phyloP scores from a whole-genome alignment of 2,888 invertebrate species.

The Lymantria monacha region DNA sequence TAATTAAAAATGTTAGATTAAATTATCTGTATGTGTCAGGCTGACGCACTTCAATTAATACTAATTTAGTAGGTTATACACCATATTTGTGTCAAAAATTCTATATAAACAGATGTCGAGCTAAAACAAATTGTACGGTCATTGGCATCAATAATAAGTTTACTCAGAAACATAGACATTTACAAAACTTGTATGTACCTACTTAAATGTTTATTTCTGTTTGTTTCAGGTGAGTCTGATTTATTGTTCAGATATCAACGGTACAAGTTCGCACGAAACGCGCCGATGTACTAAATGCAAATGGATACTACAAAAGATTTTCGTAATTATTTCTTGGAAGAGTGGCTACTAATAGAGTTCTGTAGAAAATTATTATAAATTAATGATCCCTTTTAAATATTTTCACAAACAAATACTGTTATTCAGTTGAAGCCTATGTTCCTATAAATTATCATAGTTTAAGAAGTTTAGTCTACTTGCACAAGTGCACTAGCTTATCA shows the following conservation, averaged over 20 bases:
- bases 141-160: slow-evolving; percentile 47
- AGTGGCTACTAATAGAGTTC: neutral
- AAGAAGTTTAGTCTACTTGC: slow-evolving; percentile 29
- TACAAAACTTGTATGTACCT: slow-evolving; percentile 23
- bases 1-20: neutral
- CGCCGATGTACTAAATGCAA: neutral
- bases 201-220: slow-evolving; percentile 29
- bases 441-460: no score
- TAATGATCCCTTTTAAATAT: no score
- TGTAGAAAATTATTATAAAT: neutral
- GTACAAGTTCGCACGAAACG: slow-evolving; percentile 29
- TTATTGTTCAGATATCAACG: slow-evolving; percentile 10
- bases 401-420: no score
- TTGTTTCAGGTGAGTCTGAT: slow-evolving; percentile 70
- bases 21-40: slow-evolving; percentile 6
- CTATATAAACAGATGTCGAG: slow-evolving; percentile 58
- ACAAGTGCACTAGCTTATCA: slow-evolving; percentile 55
- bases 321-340: no score
- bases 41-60: slow-evolving; percentile 30
- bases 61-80: slow-evolving; percentile 47
- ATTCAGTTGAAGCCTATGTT: no score
- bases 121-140: slow-evolving; percentile 48
- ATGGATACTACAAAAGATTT: no score
- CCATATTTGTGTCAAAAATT: slow-evolving; percentile 37
- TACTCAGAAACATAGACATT: slow-evolving; percentile 28